phyloP scores from a whole-genome alignment of 2,888 invertebrate genomes.

The Eutolmus rufibarbis region DNA sequence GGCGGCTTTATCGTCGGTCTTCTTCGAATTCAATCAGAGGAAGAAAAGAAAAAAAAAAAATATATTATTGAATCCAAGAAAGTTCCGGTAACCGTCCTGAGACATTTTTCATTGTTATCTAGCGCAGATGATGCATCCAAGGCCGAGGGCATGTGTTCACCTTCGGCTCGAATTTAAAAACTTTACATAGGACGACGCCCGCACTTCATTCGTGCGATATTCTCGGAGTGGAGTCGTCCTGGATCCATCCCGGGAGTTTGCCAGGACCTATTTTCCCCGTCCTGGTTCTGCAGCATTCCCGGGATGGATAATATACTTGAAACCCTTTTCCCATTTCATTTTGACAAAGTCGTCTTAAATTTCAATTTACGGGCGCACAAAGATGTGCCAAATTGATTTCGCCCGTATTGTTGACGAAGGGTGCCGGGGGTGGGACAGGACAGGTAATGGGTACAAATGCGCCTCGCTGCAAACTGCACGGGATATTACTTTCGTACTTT shows the following conservation, averaged over 20 bases:
- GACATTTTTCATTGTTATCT: background rate
- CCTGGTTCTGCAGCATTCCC: background rate
- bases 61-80: background rate
- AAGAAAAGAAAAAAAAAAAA: background rate
- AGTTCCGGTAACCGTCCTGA: background rate
- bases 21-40: background rate
- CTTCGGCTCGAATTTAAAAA: background rate
- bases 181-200: background rate
- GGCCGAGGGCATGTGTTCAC: background rate
- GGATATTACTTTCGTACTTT: background rate
- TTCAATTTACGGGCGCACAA: slow-evolving; percentile 20
- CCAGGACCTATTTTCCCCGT: background rate
- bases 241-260: background rate
- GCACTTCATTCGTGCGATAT: background rate
- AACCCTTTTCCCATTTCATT: slow-evolving; percentile 3
- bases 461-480: background rate
- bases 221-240: background rate
- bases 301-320: background rate
- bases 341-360: slow-evolving; percentile 25
- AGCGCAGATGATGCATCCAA: background rate
- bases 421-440: background rate
- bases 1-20: background rate
- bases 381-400: slow-evolving; percentile 21
- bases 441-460: slow-evolving; percentile 26
- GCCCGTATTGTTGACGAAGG: background rate